These are phyloP conservation scores for Andrena bicolor DNA, from an alignment of 2,888 invertebrate genomes.

Conservation along the genomic window DNA sequence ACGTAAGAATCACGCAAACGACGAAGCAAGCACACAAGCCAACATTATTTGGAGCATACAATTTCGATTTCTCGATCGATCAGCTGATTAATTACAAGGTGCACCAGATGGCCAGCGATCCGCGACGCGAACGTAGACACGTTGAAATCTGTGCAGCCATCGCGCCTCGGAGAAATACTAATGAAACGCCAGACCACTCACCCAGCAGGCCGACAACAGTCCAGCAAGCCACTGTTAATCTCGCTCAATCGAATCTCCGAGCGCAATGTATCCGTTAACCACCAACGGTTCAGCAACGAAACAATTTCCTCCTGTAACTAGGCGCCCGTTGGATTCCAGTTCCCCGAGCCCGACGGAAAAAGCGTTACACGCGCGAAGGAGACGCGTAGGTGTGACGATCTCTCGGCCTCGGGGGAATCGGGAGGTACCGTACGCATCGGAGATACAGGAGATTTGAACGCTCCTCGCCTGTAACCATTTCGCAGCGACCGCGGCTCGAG, in stretches of 20 bases:
- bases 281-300: conserved; percentile 13
- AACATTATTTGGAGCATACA: too few relatives aligned
- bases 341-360: conserved; percentile 27
- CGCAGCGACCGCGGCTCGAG: background rate
- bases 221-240: background rate
- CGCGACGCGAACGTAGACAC: too few relatives aligned
- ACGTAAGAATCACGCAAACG: too few relatives aligned
- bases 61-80: too few relatives aligned
- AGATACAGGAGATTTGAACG: conserved; percentile 29
- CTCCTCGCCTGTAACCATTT: background rate
- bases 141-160: too few relatives aligned
- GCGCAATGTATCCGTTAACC: background rate
- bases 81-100: too few relatives aligned
- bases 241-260: background rate
- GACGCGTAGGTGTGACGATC: conserved; percentile 49
- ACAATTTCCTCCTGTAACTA: conserved; percentile 26
- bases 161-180: too few relatives aligned
- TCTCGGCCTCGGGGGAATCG: conserved; percentile 6
- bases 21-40: too few relatives aligned
- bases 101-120: too few relatives aligned
- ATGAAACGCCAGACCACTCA: too few relatives aligned
- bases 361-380: conserved; percentile 33
- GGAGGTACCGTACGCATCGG: conserved; percentile 21
- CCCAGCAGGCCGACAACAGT: background rate
- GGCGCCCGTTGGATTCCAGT: conserved; percentile 16